phyloP scores from a whole-genome alignment of 1,140 invertebrate species.

The Augochlora pura region DNA sequence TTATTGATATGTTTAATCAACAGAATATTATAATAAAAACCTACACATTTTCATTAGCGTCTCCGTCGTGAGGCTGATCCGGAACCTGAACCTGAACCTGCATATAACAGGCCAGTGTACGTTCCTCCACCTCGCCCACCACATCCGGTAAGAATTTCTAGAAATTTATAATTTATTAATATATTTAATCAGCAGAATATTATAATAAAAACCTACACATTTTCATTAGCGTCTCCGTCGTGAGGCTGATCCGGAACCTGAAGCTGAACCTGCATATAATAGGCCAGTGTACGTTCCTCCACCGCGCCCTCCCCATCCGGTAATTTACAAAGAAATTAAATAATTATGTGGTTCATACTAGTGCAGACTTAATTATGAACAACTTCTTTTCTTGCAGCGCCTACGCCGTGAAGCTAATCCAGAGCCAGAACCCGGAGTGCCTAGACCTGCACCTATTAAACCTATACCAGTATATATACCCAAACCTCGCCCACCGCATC shows the following conservation, averaged over 20 bases:
- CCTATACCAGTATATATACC: conserved; percentile 15
- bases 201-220: background rate
- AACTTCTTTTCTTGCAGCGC: conserved; percentile 8
- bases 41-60: background rate
- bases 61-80: conserved; percentile 27
- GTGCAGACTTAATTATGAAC: background rate
- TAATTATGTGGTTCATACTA: no score
- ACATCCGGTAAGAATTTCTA: conserved; percentile 20
- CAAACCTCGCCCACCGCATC: conserved; percentile 18
- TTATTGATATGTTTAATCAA: background rate
- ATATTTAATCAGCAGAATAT: background rate
- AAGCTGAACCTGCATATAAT: background rate
- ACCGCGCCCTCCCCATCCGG: conserved; percentile 28
- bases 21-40: background rate
- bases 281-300: conserved; percentile 16
- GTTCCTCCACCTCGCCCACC: conserved; percentile 39
- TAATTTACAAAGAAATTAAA: conserved; percentile 6
- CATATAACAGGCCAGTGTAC: conserved; percentile 2
- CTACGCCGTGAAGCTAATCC: conserved; percentile 30
- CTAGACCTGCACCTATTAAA: no score
- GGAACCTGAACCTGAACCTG: conserved; percentile 1
- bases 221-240: conserved; percentile 27
- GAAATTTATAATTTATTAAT: background rate
- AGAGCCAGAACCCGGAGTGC: background rate
- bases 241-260: conserved; percentile 16